Conservation (phyloP, 2,113 vertebrate species). For the Mandrillus leucophaeus region DNA sequence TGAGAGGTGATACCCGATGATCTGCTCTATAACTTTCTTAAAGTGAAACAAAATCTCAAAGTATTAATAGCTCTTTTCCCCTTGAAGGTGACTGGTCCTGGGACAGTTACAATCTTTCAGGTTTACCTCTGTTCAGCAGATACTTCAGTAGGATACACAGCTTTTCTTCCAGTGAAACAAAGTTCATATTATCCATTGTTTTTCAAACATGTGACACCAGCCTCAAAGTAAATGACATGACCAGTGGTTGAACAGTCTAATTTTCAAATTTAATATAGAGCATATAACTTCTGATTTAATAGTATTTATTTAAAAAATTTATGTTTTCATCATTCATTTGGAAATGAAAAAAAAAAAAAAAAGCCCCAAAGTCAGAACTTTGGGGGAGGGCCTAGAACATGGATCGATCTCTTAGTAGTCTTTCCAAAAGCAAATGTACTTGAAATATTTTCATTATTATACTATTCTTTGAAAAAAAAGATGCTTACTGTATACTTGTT, state of each 20-base stretch:
- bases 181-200: not conserved
- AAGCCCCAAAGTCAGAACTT: not conserved
- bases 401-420: not conserved
- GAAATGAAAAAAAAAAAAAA: slow-evolving; percentile 3
- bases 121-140: not conserved
- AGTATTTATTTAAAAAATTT: not conserved
- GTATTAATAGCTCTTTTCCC: not conserved
- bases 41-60: not conserved
- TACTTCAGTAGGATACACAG: not conserved
- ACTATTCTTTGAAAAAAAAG: not conserved
- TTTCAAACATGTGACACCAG: not conserved
- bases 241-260: not conserved
- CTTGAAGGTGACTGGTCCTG: not conserved
- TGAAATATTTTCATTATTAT: not conserved
- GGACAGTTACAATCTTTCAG: not conserved
- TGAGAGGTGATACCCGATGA: not conserved
- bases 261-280: not conserved
- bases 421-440: not conserved
- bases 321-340: slow-evolving; percentile 15
- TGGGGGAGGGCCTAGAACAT: not conserved
- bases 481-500: not conserved
- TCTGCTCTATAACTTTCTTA: not conserved
- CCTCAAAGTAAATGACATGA: not conserved
- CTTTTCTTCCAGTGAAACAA: not conserved
- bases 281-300: not conserved